Conservation (phyloP, 2,113 vertebrate species). For the Chelonoidis abingdonii region DNA sequence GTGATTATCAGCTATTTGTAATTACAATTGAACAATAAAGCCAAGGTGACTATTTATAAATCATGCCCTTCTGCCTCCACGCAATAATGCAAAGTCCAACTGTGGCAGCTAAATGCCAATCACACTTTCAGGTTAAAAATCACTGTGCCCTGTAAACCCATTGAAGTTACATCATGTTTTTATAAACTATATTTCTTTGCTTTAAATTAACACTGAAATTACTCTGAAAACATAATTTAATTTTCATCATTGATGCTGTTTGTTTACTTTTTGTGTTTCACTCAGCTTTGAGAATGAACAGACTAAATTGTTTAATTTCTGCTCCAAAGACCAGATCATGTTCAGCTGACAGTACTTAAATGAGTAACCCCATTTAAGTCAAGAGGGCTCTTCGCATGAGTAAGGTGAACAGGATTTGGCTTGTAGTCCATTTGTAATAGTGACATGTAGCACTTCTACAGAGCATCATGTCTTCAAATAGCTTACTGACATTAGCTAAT, state of each 20-base stretch:
- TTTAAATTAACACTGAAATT: neutral
- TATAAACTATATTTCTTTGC: neutral
- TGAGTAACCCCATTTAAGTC: neutral
- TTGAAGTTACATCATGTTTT: neutral
- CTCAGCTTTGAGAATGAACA: neutral
- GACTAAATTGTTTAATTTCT: neutral
- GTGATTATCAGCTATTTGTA: neutral
- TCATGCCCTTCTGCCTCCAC: neutral
- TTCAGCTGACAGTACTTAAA: neutral
- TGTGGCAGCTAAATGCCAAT: neutral
- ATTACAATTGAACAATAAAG: conserved; percentile 58
- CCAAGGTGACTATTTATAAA: conserved; percentile 38
- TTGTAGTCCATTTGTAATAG: neutral
- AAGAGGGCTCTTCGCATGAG: neutral
- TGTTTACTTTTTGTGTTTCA: neutral
- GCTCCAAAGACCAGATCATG: neutral
- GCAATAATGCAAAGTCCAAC: neutral
- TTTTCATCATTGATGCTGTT: neutral
- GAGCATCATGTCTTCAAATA: neutral
- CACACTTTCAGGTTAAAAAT: neutral
- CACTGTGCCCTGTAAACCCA: neutral
- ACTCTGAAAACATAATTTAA: neutral
- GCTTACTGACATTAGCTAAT: neutral
- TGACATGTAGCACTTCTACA: neutral
- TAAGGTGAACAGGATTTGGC: neutral